Conservation (phyloP, 35 echinoderm and acorn worm species). For the Ptychodera flava region DNA sequence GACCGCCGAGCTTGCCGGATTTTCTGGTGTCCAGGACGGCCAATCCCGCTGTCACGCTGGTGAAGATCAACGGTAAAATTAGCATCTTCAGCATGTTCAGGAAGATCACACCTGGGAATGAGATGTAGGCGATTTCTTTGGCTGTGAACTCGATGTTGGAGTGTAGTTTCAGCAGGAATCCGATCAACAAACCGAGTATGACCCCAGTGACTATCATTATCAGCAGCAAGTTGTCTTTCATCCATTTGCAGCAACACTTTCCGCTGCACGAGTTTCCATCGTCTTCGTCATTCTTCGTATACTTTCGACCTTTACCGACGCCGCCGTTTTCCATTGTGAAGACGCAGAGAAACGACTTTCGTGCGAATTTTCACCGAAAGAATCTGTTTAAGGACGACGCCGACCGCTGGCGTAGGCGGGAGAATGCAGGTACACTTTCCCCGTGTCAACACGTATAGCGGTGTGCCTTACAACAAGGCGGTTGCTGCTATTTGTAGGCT, state of each 20-base stretch:
- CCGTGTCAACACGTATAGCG: too few species aligned
- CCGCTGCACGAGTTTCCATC: not conserved
- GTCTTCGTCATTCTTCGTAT: not conserved
- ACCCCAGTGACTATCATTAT: not conserved
- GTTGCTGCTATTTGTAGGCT: too few species aligned
- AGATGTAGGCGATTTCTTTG: not conserved
- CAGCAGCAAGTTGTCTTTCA: not conserved
- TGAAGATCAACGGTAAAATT: not conserved
- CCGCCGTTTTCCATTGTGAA: not conserved
- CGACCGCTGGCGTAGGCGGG: too few species aligned
- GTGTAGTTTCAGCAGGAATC: not conserved
- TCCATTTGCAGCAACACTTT: not conserved
- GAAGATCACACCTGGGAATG: not conserved
- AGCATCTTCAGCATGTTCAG: not conserved
- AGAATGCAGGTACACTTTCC: too few species aligned
- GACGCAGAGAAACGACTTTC: too few species aligned
- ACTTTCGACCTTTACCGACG: not conserved
- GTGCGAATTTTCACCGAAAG: too few species aligned
- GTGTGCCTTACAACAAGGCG: too few species aligned
- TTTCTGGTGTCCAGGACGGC: not conserved
- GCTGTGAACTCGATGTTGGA: not conserved
- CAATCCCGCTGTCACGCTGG: not conserved
- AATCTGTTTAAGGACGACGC: too few species aligned
- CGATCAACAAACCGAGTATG: not conserved
- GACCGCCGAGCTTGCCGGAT: constrained; percentile 47